These are phyloP conservation scores for Xestia rhomboidea DNA, from an alignment of 2,888 invertebrate species.

Conservation along the genomic window DNA sequence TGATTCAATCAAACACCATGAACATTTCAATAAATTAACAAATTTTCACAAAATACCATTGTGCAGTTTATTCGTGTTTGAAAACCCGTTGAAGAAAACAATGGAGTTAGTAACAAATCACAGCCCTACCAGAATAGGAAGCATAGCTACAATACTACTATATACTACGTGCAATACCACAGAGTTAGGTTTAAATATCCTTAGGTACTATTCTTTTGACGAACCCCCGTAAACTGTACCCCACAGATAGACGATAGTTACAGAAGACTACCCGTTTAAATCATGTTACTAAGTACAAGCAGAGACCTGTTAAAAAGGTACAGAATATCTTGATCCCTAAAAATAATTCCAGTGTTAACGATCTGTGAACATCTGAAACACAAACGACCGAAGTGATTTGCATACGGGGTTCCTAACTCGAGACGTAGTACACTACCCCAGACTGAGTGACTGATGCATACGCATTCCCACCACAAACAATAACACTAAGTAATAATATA, in stretches of 20 bases:
- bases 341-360: not conserved
- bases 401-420: conserved; percentile 11
- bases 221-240: not conserved
- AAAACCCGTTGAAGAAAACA: not conserved
- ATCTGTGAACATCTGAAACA: conserved; percentile 4
- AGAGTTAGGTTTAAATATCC: not conserved
- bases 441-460: conserved; percentile 17
- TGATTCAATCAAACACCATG: not conserved
- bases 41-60: not conserved
- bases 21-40: not conserved
- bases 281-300: not conserved
- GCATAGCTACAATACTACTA: not conserved
- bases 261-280: not conserved
- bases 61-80: not conserved
- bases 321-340: not conserved
- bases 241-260: not conserved
- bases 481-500: too few species aligned
- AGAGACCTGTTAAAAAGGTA: not conserved
- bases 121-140: not conserved
- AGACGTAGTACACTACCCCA: conserved; percentile 19
- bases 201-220: not conserved
- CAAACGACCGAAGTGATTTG: conserved; percentile 32
- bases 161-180: not conserved
- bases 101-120: not conserved
- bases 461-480: conserved; percentile 10